phyloP scores from a whole-genome alignment of 2,113 vertebrate species.

The Neodon shergylaensis region DNA sequence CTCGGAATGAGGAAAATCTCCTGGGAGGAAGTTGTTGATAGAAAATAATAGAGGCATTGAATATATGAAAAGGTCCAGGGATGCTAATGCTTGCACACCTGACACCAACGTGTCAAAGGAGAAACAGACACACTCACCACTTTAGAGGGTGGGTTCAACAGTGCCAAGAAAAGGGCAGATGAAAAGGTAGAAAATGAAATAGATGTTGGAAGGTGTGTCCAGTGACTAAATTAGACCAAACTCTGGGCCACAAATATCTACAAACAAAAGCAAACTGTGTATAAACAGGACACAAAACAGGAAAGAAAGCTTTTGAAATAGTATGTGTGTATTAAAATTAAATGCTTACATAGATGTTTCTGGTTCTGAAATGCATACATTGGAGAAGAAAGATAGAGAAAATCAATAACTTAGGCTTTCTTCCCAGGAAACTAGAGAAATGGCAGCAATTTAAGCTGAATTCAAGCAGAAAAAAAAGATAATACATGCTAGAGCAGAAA shows the following conservation, averaged over 20 bases:
- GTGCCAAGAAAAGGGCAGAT: not conserved
- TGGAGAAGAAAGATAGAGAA: not conserved
- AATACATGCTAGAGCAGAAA: not conserved
- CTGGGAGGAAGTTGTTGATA: not conserved
- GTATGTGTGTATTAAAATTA: not conserved
- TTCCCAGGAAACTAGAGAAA: not conserved
- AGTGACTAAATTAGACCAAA: not conserved
- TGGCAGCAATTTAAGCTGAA: not conserved
- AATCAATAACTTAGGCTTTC: not conserved
- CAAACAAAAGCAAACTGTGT: not conserved
- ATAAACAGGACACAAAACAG: not conserved
- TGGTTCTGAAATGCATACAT: not conserved
- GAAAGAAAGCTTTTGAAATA: not conserved
- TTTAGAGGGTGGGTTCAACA: not conserved
- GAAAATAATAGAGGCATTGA: not conserved
- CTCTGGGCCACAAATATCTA: not conserved
- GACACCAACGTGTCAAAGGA: not conserved
- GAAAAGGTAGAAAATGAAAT: not conserved
- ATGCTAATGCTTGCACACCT: not conserved
- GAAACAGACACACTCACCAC: not conserved
- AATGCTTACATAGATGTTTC: not conserved
- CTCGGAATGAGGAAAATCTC: not conserved
- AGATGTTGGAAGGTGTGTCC: not conserved
- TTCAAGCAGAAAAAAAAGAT: not conserved
- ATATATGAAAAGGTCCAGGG: not conserved